phyloP scores from a whole-genome alignment of 1,140 invertebrate genomes.

The Coboldia fuscipes region DNA sequence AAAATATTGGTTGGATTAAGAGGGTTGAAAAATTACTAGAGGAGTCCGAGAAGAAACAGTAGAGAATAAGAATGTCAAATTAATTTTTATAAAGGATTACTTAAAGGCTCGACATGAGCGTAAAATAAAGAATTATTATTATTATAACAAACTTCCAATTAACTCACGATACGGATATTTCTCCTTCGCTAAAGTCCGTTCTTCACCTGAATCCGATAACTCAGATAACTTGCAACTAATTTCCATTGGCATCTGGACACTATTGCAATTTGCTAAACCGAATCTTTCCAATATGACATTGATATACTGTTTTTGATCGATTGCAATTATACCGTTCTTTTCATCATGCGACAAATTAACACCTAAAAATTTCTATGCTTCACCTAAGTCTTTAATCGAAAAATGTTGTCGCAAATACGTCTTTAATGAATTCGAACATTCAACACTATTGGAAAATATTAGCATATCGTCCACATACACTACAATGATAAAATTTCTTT shows the following conservation, averaged over 20 bases:
- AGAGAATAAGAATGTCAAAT: too few relatives aligned
- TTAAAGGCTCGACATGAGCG: too few relatives aligned
- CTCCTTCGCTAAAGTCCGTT: too few relatives aligned
- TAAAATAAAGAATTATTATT: too few relatives aligned
- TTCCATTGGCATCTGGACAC: slow-evolving; percentile 8
- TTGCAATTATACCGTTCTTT: not conserved
- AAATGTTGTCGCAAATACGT: slow-evolving; percentile 7
- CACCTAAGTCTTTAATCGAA: slow-evolving; percentile 9
- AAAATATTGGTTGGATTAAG: too few relatives aligned
- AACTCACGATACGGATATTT: slow-evolving; percentile 11
- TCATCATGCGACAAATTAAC: slow-evolving; percentile 8
- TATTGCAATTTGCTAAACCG: slow-evolving; percentile 10
- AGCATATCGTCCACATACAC: not conserved
- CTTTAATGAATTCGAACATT: slow-evolving; percentile 6
- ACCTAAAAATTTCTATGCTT: slow-evolving; percentile 8
- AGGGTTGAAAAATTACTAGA: too few relatives aligned
- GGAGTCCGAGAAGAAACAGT: too few relatives aligned
- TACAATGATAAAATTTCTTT: not conserved
- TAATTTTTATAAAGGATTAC: too few relatives aligned
- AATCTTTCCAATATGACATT: slow-evolving; percentile 8
- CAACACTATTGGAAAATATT: slow-evolving; percentile 4
- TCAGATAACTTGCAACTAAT: slow-evolving; percentile 8
- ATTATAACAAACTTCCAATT: slow-evolving; percentile 22
- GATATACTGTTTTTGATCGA: slow-evolving; percentile 7
- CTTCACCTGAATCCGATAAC: too few relatives aligned